Evolutionary conservation across 2,113 vertebrate species (phyloP).

Genomic region (Typhlomys cinereus): DNA sequence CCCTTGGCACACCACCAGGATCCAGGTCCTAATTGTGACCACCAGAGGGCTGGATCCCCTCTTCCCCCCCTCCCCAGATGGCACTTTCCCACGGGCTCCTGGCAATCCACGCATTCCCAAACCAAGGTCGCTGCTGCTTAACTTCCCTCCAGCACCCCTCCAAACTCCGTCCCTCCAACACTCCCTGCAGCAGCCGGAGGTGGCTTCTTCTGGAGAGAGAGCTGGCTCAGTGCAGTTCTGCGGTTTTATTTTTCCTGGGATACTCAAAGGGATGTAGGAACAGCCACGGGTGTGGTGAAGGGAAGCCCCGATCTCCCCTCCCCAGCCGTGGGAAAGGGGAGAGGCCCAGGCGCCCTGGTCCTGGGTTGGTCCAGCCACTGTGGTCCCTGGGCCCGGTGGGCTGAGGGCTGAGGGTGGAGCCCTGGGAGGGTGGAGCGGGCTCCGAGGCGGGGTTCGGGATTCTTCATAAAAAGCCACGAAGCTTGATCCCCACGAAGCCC

Average conservation of each 20-base stretch:
- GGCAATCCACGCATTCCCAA: not conserved
- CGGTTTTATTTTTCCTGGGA: slow-evolving; percentile 82
- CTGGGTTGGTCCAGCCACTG: slow-evolving; percentile 78
- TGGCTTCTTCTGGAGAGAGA: slow-evolving; percentile 69
- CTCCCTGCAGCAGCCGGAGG: not conserved
- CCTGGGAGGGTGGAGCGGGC: slow-evolving; percentile 59
- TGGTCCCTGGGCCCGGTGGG: slow-evolving; percentile 69
- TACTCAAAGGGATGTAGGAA: slow-evolving; percentile 72
- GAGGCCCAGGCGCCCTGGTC: slow-evolving; percentile 76
- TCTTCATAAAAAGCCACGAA: slow-evolving; percentile 83
- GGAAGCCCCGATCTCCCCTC: slow-evolving; percentile 71
- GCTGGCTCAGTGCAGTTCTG: slow-evolving; percentile 76
- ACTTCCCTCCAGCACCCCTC: not conserved
- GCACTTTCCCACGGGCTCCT: not conserved
- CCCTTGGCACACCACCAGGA: not conserved
- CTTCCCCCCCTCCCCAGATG: not conserved
- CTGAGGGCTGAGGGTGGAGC: slow-evolving; percentile 74
- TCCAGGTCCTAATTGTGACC: not conserved
- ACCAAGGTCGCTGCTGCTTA: not conserved
- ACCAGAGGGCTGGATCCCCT: not conserved
- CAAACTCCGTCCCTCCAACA: not conserved
- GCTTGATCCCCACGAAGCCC: slow-evolving; percentile 82
- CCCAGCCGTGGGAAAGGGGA: slow-evolving; percentile 69
- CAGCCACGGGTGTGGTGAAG: slow-evolving; percentile 75
- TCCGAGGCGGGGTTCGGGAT: slow-evolving; percentile 74